Conservation (phyloP, 2,888 invertebrate genomes). For the Lepidocyrtoides sp. region DNA sequence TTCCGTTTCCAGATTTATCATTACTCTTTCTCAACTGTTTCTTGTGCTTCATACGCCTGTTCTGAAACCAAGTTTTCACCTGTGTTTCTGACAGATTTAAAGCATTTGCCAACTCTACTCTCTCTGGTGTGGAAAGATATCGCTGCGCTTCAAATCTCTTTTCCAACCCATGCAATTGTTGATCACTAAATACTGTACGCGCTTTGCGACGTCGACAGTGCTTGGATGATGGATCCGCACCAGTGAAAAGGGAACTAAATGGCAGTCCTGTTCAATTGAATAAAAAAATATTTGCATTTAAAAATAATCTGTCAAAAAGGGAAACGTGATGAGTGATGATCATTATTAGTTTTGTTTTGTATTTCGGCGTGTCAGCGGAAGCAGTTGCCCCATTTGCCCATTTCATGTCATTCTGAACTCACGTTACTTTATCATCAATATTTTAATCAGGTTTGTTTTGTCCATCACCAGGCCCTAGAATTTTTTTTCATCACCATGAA, state of each 20-base stretch:
- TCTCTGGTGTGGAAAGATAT: conserved; percentile 96
- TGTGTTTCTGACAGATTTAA: conserved; percentile 97
- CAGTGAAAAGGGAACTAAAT: conserved; percentile 84
- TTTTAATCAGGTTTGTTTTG: too few species aligned
- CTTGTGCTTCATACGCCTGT: conserved; percentile 98
- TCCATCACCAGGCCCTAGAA: too few species aligned
- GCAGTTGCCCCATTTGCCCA: too few species aligned
- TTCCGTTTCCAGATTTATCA: background rate
- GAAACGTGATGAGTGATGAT: background rate
- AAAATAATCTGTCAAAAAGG: background rate
- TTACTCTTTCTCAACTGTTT: conserved; percentile 92
- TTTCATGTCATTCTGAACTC: too few species aligned
- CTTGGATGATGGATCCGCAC: conserved; percentile 89
- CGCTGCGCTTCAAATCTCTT: conserved; percentile 97
- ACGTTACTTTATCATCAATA: too few species aligned
- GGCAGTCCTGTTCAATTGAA: conserved; percentile 81
- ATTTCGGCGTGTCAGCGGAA: too few species aligned
- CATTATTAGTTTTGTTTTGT: too few species aligned
- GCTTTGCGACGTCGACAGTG: conserved; percentile 98
- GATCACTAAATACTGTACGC: conserved; percentile 97
- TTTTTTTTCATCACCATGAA: too few species aligned
- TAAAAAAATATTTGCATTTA: background rate
- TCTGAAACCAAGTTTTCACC: conserved; percentile 98
- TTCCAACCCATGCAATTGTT: conserved; percentile 96
- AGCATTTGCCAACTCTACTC: conserved; percentile 97